Evolutionary conservation across 2,888 invertebrate species (phyloP).

Genomic region (Thera britannica): DNA sequence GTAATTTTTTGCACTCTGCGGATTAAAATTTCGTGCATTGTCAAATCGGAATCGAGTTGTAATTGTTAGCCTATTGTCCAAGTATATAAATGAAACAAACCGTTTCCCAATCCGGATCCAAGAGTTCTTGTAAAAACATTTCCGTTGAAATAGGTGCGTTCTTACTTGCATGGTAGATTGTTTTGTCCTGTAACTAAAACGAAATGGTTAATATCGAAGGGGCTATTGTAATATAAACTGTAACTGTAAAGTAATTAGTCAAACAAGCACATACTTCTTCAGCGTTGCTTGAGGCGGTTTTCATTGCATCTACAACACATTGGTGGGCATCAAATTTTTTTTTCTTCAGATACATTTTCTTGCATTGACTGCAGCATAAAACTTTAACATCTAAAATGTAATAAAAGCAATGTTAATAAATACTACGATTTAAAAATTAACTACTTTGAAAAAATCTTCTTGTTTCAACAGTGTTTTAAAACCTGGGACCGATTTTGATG

Average conservation of each 20-base stretch:
- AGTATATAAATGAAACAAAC: slow-evolving; percentile 40
- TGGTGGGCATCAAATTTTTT: slow-evolving; percentile 59
- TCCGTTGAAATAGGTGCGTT: slow-evolving; percentile 50
- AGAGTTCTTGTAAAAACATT: slow-evolving; percentile 57
- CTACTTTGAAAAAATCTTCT: background rate
- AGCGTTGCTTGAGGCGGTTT: slow-evolving; percentile 18
- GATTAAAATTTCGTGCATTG: no score
- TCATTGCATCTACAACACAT: slow-evolving; percentile 49
- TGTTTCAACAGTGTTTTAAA: no score
- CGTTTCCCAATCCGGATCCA: slow-evolving; percentile 56
- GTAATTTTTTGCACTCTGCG: no score
- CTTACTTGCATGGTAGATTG: slow-evolving; percentile 37
- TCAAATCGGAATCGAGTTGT: no score
- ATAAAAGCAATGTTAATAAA: background rate
- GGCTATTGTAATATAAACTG: background rate
- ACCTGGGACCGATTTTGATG: no score
- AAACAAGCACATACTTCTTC: slow-evolving; percentile 39
- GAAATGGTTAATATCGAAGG: background rate
- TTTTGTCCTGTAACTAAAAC: slow-evolving; percentile 44
- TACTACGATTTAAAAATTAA: background rate
- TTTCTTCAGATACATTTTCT: slow-evolving; percentile 68
- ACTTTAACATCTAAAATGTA: slow-evolving; percentile 64
- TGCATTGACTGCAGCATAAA: slow-evolving; percentile 65
- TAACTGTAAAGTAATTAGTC: background rate
- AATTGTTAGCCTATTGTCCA: no score